Percentiles rank a stretch among this genome's conserved stretches.
Conservation (phyloP, 2,888 invertebrate species). For the Cyclophora albipunctata region DNA sequence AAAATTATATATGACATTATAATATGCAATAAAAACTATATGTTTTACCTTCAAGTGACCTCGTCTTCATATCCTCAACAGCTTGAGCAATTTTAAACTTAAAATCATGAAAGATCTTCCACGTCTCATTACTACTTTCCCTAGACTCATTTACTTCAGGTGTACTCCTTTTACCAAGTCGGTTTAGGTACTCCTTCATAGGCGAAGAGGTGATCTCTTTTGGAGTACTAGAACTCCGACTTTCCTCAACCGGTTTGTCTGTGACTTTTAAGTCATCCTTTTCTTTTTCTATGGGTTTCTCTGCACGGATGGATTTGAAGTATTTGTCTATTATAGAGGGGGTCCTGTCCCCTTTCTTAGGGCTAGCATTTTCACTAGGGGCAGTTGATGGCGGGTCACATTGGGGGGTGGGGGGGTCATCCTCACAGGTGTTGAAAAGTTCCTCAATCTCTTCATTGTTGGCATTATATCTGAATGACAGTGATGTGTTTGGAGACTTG, state of each 20-base stretch:
- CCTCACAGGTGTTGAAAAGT: slow-evolving; percentile 77
- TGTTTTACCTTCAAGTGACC: slow-evolving; percentile 74
- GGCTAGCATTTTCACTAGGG: slow-evolving; percentile 55
- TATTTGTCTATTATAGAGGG: slow-evolving; percentile 69
- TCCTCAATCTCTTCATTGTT: slow-evolving; percentile 85
- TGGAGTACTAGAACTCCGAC: slow-evolving; percentile 28
- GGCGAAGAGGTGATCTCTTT: slow-evolving; percentile 67
- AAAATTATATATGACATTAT: no score
- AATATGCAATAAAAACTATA: background rate
- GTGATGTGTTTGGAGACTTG: slow-evolving; percentile 63
- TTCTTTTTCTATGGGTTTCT: slow-evolving; percentile 52
- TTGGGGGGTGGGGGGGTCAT: slow-evolving; percentile 69
- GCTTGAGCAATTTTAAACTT: slow-evolving; percentile 85
- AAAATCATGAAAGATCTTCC: slow-evolving; percentile 83
- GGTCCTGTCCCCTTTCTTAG: slow-evolving; percentile 61
- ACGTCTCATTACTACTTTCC: slow-evolving; percentile 75
- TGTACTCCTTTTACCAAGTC: slow-evolving; percentile 78
- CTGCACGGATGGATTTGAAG: slow-evolving; percentile 60
- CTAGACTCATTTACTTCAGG: slow-evolving; percentile 70
- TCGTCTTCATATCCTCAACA: slow-evolving; percentile 84
- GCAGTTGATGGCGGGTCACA: slow-evolving; percentile 49
- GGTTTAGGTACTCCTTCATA: slow-evolving; percentile 74
- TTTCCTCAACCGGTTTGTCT: slow-evolving; percentile 41
- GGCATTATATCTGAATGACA: slow-evolving; percentile 83
- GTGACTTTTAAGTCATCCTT: slow-evolving; percentile 52